Evolutionary conservation across 2,888 invertebrate genomes (phyloP).

Genomic region (Drosophila putrida): DNA sequence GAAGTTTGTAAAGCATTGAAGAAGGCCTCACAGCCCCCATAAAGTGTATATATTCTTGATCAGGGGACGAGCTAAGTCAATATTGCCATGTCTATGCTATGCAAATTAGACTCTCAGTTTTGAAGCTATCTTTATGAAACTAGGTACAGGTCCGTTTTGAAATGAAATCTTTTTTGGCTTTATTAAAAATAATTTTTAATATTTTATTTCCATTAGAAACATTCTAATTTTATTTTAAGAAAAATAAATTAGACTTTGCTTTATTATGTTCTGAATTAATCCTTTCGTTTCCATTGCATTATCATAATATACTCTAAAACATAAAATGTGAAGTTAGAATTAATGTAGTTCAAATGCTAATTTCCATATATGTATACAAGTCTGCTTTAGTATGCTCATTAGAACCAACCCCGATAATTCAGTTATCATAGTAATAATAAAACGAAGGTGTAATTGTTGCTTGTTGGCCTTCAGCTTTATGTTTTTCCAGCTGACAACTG

Average conservation of each 20-base stretch:
- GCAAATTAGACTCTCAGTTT: no score
- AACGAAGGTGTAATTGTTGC: conserved; percentile 11
- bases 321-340: no score
- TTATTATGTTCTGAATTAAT: neutral
- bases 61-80: no score
- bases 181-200: no score
- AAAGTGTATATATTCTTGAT: no score
- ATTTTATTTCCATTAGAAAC: neutral
- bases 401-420: neutral
- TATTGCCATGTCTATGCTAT: no score
- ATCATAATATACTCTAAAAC: neutral
- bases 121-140: no score
- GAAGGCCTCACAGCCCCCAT: no score
- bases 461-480: conserved; percentile 29
- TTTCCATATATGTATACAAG: neutral
- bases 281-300: neutral
- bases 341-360: conserved; percentile 1
- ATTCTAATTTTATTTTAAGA: neutral
- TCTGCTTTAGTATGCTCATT: conserved; percentile 2
- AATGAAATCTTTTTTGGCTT: no score
- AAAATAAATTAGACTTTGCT: neutral
- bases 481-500: conserved; percentile 42
- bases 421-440: neutral
- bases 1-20: no score
- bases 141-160: no score